Percentiles rank a stretch among this genome's conserved stretches.
These are phyloP conservation scores for Apis dorsata DNA, from an alignment of 1,140 invertebrate species.

Conservation along the genomic window DNA sequence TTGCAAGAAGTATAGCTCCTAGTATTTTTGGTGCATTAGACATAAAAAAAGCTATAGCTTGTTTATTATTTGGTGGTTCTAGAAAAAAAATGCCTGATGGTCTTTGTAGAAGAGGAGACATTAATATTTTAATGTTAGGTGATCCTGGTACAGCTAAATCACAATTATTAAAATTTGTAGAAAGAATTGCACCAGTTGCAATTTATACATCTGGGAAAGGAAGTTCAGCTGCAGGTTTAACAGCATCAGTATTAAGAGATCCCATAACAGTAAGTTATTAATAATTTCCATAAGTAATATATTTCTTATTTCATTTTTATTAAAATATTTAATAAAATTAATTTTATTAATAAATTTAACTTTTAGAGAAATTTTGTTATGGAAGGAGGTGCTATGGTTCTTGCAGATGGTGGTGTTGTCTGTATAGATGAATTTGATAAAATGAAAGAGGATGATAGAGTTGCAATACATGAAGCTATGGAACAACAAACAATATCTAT, in stretches of 20 bases:
- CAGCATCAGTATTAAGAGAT: slow-evolving; percentile 98
- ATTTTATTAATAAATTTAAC: too few species aligned
- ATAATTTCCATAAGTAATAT: neutral
- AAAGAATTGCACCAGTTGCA: slow-evolving; percentile 96
- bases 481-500: slow-evolving; percentile 99
- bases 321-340: neutral
- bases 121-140: slow-evolving; percentile 97
- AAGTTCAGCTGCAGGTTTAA: slow-evolving; percentile 98
- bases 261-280: slow-evolving; percentile 87
- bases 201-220: slow-evolving; percentile 99
- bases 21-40: slow-evolving; percentile 97
- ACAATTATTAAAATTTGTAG: slow-evolving; percentile 98
- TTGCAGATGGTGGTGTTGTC: slow-evolving; percentile 99
- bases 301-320: neutral
- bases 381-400: slow-evolving; percentile 99
- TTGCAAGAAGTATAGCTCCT: slow-evolving; percentile 96
- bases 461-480: slow-evolving; percentile 99
- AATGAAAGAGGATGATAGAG: slow-evolving; percentile 99
- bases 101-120: slow-evolving; percentile 96
- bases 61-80: slow-evolving; percentile 95
- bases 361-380: slow-evolving; percentile 97
- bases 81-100: slow-evolving; percentile 96
- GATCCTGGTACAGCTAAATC: slow-evolving; percentile 99
- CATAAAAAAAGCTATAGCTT: slow-evolving; percentile 98
- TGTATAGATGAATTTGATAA: slow-evolving; percentile 99